These are phyloP conservation scores for Hirudinaria manillensis DNA, from an alignment of 2,888 invertebrate genomes.

Conservation along the genomic window DNA sequence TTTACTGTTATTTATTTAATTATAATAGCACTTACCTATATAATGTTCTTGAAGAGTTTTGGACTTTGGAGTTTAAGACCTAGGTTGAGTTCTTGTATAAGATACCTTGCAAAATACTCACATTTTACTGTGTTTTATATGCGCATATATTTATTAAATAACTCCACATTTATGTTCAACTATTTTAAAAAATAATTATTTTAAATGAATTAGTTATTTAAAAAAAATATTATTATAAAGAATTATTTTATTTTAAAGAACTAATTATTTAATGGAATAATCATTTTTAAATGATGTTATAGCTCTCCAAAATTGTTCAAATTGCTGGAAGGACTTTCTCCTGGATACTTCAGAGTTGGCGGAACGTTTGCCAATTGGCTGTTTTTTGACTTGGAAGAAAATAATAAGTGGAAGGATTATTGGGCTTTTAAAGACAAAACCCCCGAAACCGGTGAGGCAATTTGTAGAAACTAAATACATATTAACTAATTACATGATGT, in stretches of 20 bases:
- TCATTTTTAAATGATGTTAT: neutral
- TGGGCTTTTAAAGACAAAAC: no score
- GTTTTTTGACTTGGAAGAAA: constrained; percentile 18
- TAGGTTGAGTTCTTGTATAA: no score
- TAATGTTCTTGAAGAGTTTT: neutral
- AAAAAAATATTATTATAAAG: no score
- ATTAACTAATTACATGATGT: no score
- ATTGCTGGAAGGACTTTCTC: constrained; percentile 8
- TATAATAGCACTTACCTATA: neutral
- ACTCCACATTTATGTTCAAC: no score
- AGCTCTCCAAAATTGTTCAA: constrained; percentile 5
- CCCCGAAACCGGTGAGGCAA: neutral
- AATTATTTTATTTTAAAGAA: no score
- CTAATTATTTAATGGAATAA: neutral
- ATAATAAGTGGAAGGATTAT: no score
- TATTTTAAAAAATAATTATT: no score
- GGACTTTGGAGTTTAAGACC: neutral
- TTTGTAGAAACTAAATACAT: neutral
- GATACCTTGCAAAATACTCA: no score
- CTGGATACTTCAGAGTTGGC: constrained; percentile 34
- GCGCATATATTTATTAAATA: no score
- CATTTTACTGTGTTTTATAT: no score
- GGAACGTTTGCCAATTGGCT: constrained; percentile 37
- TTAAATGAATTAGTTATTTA: no score
- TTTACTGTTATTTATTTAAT: neutral